These are phyloP conservation scores for Dione vanillae DNA, from an alignment of 2,888 invertebrate species.

Conservation along the genomic window DNA sequence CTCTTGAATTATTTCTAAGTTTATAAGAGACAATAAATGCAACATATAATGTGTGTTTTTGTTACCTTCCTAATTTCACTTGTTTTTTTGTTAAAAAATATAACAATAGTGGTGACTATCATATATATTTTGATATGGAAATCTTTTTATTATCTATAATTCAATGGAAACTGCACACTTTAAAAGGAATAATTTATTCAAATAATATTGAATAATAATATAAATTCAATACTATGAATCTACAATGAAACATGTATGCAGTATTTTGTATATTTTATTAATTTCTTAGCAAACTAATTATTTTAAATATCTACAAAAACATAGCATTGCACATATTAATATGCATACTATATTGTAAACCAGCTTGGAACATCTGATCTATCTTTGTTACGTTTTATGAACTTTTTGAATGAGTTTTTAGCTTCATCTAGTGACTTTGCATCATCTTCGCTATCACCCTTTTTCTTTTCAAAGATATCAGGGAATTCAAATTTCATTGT, in stretches of 20 bases:
- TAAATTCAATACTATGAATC: neutral
- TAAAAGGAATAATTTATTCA: too few species aligned
- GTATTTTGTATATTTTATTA: slow-evolving; percentile 11
- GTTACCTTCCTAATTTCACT: neutral
- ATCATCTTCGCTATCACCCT: slow-evolving; percentile 84
- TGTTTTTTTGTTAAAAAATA: too few species aligned
- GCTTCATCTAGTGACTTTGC: slow-evolving; percentile 85
- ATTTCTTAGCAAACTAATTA: neutral
- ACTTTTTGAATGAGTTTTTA: slow-evolving; percentile 85
- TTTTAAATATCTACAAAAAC: slow-evolving; percentile 4
- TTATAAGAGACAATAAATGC: slow-evolving; percentile 38
- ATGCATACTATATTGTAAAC: slow-evolving; percentile 86
- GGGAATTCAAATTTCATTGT: slow-evolving; percentile 90
- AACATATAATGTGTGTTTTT: slow-evolving; percentile 30
- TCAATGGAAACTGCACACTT: too few species aligned
- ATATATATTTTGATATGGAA: too few species aligned
- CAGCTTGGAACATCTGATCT: slow-evolving; percentile 90
- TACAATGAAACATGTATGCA: slow-evolving; percentile 2
- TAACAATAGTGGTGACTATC: too few species aligned
- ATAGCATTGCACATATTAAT: slow-evolving; percentile 21
- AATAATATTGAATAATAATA: too few species aligned
- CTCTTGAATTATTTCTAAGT: slow-evolving; percentile 2
- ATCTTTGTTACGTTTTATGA: slow-evolving; percentile 86
- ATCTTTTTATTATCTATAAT: too few species aligned
- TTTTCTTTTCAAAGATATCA: slow-evolving; percentile 85